Percentiles rank a stretch among this genome's conserved stretches.
phyloP scores from a whole-genome alignment of 2,888 invertebrate species.

The Drosophila aldrichi region DNA sequence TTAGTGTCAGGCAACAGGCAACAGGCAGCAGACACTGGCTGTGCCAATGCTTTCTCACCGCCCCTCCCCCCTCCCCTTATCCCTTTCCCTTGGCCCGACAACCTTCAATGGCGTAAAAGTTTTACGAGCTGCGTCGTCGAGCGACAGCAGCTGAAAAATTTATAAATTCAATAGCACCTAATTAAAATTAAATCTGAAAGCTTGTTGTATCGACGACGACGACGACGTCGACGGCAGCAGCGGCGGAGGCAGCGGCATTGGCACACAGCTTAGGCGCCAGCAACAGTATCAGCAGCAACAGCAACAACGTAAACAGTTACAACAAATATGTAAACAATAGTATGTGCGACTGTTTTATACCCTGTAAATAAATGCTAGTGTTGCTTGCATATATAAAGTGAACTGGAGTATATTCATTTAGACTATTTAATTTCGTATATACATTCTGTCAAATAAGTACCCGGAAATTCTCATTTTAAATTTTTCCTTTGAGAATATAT shows the following conservation, averaged over 20 bases:
- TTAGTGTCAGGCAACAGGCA: slow-evolving; percentile 65
- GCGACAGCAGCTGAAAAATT: slow-evolving; percentile 76
- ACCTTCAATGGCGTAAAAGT: slow-evolving; percentile 73
- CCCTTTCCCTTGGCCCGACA: slow-evolving; percentile 18
- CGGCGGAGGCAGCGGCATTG: slow-evolving; percentile 50
- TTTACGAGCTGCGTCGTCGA: slow-evolving; percentile 57
- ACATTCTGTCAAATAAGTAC: no score
- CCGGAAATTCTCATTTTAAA: no score
- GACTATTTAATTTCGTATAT: no score
- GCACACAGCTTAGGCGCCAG: slow-evolving; percentile 51
- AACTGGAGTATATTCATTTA: not conserved
- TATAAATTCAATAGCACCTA: slow-evolving; percentile 82
- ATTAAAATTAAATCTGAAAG: slow-evolving; percentile 81
- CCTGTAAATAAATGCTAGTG: not conserved
- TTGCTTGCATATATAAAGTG: not conserved
- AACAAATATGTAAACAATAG: slow-evolving; percentile 15
- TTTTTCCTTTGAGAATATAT: no score
- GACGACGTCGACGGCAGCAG: slow-evolving; percentile 49
- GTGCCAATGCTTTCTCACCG: no score
- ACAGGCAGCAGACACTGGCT: slow-evolving; percentile 44
- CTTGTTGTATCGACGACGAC: slow-evolving; percentile 72
- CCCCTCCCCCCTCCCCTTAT: not conserved
- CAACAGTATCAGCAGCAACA: slow-evolving; percentile 26
- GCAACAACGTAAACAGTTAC: slow-evolving; percentile 41
- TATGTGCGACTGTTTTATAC: not conserved